Evolutionary conservation across 2,888 invertebrate species (phyloP).

Genomic region (Auanema sp.): DNA sequence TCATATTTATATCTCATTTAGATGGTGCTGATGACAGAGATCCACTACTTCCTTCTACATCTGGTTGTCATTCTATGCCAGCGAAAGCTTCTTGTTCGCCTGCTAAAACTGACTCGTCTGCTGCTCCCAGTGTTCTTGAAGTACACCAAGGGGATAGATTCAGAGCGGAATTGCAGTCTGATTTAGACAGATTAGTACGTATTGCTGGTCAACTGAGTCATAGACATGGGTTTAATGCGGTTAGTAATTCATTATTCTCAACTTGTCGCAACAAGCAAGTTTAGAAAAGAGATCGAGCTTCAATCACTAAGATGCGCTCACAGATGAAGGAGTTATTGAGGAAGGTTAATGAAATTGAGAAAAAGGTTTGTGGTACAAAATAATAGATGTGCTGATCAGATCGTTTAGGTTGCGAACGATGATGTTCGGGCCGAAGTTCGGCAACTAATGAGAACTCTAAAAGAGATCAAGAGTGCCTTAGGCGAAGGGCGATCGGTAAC

Average conservation of each 20-base stretch:
- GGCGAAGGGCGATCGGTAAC: conserved; percentile 28
- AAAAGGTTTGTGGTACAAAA: conserved; percentile 22
- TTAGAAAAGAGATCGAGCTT: conserved; percentile 39
- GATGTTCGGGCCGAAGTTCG: conserved; percentile 46
- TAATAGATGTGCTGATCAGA: too few relatives aligned
- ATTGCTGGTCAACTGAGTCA: conserved; percentile 40
- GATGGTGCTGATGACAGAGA: conserved; percentile 23
- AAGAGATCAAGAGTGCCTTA: conserved; percentile 45
- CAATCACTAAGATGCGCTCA: conserved; percentile 40
- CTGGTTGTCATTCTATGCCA: neutral
- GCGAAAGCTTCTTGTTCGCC: neutral
- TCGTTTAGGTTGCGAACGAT: conserved; percentile 23
- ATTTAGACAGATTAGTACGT: conserved; percentile 25
- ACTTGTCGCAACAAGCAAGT: conserved; percentile 3
- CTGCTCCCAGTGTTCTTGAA: neutral
- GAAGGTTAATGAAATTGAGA: conserved; percentile 44
- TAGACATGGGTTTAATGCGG: conserved; percentile 39
- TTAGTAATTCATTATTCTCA: conserved; percentile 12
- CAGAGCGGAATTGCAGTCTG: conserved; percentile 10
- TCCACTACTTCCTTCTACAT: conserved; percentile 12
- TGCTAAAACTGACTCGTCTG: neutral
- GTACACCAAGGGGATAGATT: conserved; percentile 20
- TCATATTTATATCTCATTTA: conserved; percentile 5
- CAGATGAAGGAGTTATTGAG: conserved; percentile 44
- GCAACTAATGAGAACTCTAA: conserved; percentile 36